These are phyloP conservation scores for Acanthurus tractus DNA, from an alignment of 2,797 vertebrate species.

Conservation along the genomic window DNA sequence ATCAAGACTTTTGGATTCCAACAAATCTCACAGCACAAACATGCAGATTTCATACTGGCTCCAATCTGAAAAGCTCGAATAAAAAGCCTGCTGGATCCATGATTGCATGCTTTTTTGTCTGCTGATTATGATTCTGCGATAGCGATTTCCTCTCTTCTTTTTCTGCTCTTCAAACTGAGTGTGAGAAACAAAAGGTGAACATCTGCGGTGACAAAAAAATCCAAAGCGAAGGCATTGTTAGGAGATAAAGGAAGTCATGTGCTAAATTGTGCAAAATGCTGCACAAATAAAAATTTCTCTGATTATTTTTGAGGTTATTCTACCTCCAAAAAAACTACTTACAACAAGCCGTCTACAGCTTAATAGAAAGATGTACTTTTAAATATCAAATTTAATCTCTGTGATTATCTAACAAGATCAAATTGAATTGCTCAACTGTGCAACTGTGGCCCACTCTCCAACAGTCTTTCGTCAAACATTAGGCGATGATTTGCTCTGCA, in stretches of 20 bases:
- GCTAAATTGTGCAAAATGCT: constrained; percentile 26
- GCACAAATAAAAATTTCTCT: constrained; percentile 19
- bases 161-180: constrained; percentile 8
- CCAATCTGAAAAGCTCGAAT: background rate
- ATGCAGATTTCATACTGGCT: background rate
- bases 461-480: constrained; percentile 49
- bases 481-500: constrained; percentile 47
- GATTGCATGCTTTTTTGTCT: constrained; percentile 3
- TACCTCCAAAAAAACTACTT: background rate
- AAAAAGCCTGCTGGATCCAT: background rate
- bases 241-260: constrained; percentile 28
- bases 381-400: constrained; percentile 24
- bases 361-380: constrained; percentile 5
- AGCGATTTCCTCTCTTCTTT: constrained; percentile 3
- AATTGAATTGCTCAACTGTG: background rate
- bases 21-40: background rate
- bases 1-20: constrained; percentile 1
- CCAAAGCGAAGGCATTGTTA: constrained; percentile 19
- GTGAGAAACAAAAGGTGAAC: constrained; percentile 42
- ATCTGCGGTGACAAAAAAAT: constrained; percentile 35
- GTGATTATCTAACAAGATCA: constrained; percentile 25
- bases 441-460: constrained; percentile 15
- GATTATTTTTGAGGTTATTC: constrained; percentile 6
- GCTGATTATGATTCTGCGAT: constrained; percentile 5
- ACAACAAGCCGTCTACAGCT: background rate